Evolutionary conservation across 2,888 invertebrate species (phyloP), one percentile per base, ranked within the genome.

Genomic region (Philaethria dido): DNA sequence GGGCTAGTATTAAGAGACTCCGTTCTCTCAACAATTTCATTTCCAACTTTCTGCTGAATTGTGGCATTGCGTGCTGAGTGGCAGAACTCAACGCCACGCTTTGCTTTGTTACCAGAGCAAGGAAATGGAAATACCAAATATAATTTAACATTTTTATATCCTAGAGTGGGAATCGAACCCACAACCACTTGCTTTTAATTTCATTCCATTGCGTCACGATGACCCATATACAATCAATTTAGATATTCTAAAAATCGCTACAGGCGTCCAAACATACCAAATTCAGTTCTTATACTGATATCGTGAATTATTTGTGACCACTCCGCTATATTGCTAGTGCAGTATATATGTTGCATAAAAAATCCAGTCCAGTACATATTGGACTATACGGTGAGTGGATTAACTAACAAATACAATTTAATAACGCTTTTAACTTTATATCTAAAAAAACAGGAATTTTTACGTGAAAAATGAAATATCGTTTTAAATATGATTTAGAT

Each of bases 281-380:
- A 39, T 20, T 55, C 13, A 8, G 20, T 20, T 50, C 20, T 33
- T 50, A 50, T 36, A 25, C 8, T n/a, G 3, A 14, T 8, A 29
- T 22, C 25, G 13, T 36, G 50, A 44, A 29, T 42, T 55, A 20
- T 54, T 42, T 54, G 54, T 55, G 13, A 29, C 42, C 29, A 63
- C 42, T 55, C 33, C 9, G 25, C 13, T 14, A 42, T 54, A 63
- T 52, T 55, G 54, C 55, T n/a, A n/a, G n/a, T n/a, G 13, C 20
- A 13, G 29, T 42, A 16, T 25, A n/a, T 20, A 16, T 62, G 39
- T 44, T 48, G 48, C 36, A 47, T 62, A 62, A 62, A 50, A 48
- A 50, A 61, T 14, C 33, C 33, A 39, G 5, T 20, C 33, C 20
- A 36, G 5, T 0, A 11, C 39, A 29, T 39, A 39, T 39, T 36